Evolutionary conservation across 2,888 invertebrate species (phyloP).

Genomic region (Pimpla rufipes): DNA sequence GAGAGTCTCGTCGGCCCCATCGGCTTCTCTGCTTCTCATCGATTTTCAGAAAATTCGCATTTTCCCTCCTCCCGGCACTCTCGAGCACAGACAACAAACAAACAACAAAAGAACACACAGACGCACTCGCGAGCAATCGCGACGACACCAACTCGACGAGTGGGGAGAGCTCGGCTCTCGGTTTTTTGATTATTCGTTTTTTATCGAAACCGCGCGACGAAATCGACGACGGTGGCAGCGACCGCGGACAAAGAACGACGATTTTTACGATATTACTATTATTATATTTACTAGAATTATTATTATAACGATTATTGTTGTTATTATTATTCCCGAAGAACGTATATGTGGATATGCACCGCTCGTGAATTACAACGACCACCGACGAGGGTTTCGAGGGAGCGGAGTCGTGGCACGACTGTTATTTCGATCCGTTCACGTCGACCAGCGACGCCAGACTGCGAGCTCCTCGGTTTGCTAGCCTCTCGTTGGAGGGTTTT

Average conservation of each 20-base stretch:
- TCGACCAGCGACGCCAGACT: constrained; percentile 81
- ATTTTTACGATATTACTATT: background rate
- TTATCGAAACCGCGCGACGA: too few species aligned
- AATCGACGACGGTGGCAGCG: background rate
- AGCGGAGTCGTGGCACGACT: constrained; percentile 48
- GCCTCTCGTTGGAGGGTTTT: constrained; percentile 69
- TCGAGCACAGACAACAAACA: constrained; percentile 9
- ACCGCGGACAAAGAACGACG: background rate
- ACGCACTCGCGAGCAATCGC: background rate
- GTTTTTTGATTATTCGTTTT: background rate
- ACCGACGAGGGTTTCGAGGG: constrained; percentile 8
- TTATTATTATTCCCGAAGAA: constrained; percentile 9
- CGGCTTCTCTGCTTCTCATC: constrained; percentile 8
- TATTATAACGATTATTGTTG: constrained; percentile 21
- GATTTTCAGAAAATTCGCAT: constrained; percentile 38
- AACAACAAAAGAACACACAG: too few species aligned
- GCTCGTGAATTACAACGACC: constrained; percentile 10
- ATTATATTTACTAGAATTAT: background rate
- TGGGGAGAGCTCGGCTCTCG: background rate
- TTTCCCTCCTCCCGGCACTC: constrained; percentile 16
- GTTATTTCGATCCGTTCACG: constrained; percentile 70
- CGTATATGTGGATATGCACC: constrained; percentile 16
- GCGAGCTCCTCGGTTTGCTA: constrained; percentile 73
- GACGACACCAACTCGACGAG: background rate
- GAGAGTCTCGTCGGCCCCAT: constrained; percentile 31